Conservation (phyloP, 2,888 invertebrate genomes). For the Cheiracanthium punctorium region DNA sequence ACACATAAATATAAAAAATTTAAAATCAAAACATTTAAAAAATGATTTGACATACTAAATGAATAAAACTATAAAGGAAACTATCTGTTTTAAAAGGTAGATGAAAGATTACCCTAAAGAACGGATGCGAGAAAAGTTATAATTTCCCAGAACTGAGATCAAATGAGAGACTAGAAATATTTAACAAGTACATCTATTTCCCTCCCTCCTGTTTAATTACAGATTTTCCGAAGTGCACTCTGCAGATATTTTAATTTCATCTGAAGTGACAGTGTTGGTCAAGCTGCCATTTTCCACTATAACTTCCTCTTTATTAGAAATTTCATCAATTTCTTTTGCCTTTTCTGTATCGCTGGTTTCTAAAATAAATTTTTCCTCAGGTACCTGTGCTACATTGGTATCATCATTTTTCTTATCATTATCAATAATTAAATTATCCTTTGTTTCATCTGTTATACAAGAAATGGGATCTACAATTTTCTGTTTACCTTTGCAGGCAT, state of each 20-base stretch:
- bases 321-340: slow-evolving; percentile 30
- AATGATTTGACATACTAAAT: no score
- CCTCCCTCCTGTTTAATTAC: neutral
- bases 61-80: no score
- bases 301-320: slow-evolving; percentile 10
- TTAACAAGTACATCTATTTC: neutral
- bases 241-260: neutral
- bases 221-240: neutral
- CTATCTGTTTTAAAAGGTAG: no score
- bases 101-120: no score
- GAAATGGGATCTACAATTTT: neutral
- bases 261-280: neutral
- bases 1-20: no score
- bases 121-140: neutral
- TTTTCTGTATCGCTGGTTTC: slow-evolving; percentile 50
- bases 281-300: slow-evolving; percentile 16
- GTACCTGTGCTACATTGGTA: slow-evolving; percentile 11
- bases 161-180: slow-evolving; percentile 50
- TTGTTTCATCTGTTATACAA: slow-evolving; percentile 14
- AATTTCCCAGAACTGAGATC: slow-evolving; percentile 34
- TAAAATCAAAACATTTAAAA: no score
- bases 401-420: slow-evolving; percentile 1
- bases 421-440: neutral
- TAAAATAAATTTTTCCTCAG: slow-evolving; percentile 48
- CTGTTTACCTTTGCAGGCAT: slow-evolving; percentile 5